Evolutionary conservation across 1,140 invertebrate genomes (phyloP), one percentile per base, ranked within the genome.

Genomic region (Drosophila lini): DNA sequence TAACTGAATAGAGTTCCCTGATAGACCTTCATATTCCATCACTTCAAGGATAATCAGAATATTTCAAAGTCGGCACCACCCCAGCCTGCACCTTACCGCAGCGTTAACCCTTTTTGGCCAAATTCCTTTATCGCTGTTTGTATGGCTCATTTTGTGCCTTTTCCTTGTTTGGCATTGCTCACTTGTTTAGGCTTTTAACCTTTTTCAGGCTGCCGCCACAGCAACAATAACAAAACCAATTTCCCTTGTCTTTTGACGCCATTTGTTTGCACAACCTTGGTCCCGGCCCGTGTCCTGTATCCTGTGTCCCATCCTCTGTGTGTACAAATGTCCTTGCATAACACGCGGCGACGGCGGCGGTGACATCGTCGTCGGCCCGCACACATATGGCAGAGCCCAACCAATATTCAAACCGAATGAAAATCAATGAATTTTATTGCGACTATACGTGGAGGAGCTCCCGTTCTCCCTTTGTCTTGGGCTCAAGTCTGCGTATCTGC

Each of bases 361-460:
- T 68, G 25, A 28, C 25, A 28, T 28, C 25, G 25, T 28, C 25
- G 25, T 28, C 25, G 69, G 68, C 63, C 55, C 65, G 36, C 67
- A 71, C 67, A 58, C 69, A 73, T 50, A 71, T 73, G 42, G 47
- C 53, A 41, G 5, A 58, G 47, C 52, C 74, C 69, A 38, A 76
- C 74, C 80, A 81, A 81, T 81, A 82, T 79, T 52, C 41, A 36
- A 60, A 53, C 41, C 50, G 58, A 75, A 88, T 68, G 52, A 74
- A 89, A 88, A 89, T 88, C 83, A 88, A 88, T 88, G 84, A 71
- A 83, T 88, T 83, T 83, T 77, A 83, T 86, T 77, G 83, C 65
- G 45, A 75, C 80, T 68, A 78, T 50, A 70, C 77, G 69, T 60
- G 55, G 57, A 56, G 63, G 57, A 59, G 63, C 42, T 36, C n/a